Percentiles rank a stretch among this genome's conserved stretches.
phyloP scores from a whole-genome alignment of 2,888 invertebrate species.

The Epinotia brunnichana region DNA sequence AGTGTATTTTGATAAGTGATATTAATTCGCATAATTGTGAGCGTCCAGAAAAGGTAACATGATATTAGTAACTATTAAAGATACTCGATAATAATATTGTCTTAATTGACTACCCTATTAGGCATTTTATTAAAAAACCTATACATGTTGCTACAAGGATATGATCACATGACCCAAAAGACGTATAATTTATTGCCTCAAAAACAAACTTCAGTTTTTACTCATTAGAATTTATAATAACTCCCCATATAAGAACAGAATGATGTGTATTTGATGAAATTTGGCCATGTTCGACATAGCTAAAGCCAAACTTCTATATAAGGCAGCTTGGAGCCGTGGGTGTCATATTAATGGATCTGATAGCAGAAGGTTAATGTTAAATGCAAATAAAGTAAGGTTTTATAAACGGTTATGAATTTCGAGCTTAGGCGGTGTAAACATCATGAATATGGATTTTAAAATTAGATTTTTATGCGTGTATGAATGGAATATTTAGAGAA shows the following conservation, averaged over 20 bases:
- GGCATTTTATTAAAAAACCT: constrained; percentile 5
- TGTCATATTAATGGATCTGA: constrained; percentile 47
- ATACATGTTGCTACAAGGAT: constrained; percentile 12
- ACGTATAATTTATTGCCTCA: constrained; percentile 30
- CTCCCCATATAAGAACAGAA: constrained; percentile 36
- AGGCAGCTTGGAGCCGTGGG: constrained; percentile 56
- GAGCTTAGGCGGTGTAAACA: constrained; percentile 32
- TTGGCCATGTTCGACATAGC: constrained; percentile 55
- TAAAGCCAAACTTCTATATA: constrained; percentile 58
- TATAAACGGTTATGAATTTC: constrained; percentile 38
- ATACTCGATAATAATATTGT: background rate
- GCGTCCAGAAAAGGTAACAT: background rate
- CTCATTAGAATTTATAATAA: constrained; percentile 41
- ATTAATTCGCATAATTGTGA: background rate
- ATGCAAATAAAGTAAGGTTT: constrained; percentile 40
- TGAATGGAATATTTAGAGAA: constrained; percentile 15
- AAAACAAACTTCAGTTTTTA: constrained; percentile 21
- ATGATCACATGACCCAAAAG: constrained; percentile 5
- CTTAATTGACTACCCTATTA: constrained; percentile 7
- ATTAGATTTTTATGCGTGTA: constrained; percentile 19
- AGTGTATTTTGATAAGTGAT: background rate
- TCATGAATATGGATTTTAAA: constrained; percentile 29
- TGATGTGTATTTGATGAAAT: constrained; percentile 49
- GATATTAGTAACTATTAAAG: background rate
- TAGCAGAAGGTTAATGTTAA: constrained; percentile 41